A percentile compares a stretch with the other conserved stretches of the same genome.
Evolutionary conservation across 2,797 vertebrate genomes (phyloP).

Genomic region (Cuculus canorus): DNA sequence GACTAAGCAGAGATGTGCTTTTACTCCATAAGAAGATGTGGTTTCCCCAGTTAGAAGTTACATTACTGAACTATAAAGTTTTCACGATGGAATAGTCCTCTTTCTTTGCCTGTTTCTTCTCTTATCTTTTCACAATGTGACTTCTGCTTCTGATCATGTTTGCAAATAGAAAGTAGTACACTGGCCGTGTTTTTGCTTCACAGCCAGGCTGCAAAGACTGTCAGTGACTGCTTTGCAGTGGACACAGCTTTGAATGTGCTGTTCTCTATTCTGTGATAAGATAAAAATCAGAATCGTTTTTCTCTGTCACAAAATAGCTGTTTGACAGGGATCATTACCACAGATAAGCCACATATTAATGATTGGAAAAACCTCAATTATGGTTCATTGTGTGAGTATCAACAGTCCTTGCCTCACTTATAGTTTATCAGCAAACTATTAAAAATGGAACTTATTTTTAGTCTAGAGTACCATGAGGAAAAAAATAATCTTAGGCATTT

Average conservation of each 20-base stretch:
- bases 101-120: not conserved
- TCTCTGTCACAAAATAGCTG: not conserved
- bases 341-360: not conserved
- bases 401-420: not conserved
- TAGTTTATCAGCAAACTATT: not conserved
- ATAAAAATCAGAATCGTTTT: not conserved
- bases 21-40: not conserved
- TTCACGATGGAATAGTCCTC: not conserved
- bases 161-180: not conserved
- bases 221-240: not conserved
- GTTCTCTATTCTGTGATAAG: not conserved
- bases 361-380: not conserved
- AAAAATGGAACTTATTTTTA: not conserved
- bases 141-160: not conserved
- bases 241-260: not conserved
- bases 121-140: not conserved
- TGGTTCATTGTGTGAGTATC: not conserved
- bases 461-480: not conserved
- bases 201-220: not conserved
- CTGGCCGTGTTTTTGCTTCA: not conserved
- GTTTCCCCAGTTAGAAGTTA: not conserved
- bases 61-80: not conserved
- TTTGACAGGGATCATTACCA: not conserved
- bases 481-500: not conserved
- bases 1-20: not conserved